These are phyloP conservation scores for Sebastes matsubarae DNA, from an alignment of 2,797 vertebrate species.

Conservation along the genomic window DNA sequence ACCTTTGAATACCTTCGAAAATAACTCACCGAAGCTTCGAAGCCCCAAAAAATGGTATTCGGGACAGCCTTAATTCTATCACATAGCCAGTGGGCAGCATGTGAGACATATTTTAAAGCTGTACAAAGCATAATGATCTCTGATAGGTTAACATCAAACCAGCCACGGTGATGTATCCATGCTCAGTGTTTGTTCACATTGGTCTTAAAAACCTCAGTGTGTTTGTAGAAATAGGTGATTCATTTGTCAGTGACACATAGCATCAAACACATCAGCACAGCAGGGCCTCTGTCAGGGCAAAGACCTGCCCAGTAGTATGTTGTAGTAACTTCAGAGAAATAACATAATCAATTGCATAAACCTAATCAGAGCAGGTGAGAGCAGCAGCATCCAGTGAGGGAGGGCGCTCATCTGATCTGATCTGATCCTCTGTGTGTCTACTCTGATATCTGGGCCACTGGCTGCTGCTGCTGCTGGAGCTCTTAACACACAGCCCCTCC, in stretches of 20 bases:
- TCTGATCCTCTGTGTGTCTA: neutral
- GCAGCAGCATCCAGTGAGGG: neutral
- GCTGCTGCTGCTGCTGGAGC: neutral
- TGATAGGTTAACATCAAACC: neutral
- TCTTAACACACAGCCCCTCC: neutral
- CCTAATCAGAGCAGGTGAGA: neutral
- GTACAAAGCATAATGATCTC: neutral
- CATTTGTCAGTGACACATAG: neutral
- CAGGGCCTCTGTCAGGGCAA: too few relatives aligned
- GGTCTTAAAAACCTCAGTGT: neutral
- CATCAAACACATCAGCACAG: too few relatives aligned
- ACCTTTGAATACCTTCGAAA: accelerated
- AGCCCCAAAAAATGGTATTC: too few relatives aligned
- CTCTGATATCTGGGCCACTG: neutral
- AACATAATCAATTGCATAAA: too few relatives aligned
- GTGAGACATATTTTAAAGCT: neutral
- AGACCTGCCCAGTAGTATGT: too few relatives aligned
- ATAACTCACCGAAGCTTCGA: too few relatives aligned
- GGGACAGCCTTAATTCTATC: neutral
- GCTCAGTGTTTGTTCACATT: neutral
- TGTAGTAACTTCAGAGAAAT: too few relatives aligned
- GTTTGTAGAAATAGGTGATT: neutral
- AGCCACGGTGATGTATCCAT: neutral
- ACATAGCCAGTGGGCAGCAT: neutral
- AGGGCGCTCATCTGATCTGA: neutral